Percentiles rank a stretch among this genome's conserved stretches.
These are phyloP conservation scores for Iselma pallidipennis DNA, from an alignment of 2,888 invertebrate species.

Conservation along the genomic window DNA sequence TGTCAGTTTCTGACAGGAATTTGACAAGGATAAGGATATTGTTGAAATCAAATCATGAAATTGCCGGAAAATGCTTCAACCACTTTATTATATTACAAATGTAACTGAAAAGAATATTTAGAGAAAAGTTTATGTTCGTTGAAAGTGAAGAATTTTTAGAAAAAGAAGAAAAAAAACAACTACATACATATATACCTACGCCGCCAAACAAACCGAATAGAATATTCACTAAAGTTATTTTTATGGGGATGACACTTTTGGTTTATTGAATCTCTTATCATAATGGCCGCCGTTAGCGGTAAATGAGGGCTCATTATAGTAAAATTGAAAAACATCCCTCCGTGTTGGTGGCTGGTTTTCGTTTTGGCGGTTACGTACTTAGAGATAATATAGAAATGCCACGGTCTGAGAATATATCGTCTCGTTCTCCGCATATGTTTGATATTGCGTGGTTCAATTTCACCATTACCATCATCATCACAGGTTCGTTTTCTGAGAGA, in stretches of 20 bases:
- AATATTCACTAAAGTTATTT: constrained; percentile 39
- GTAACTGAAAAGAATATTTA: background rate
- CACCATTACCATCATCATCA: too few species aligned
- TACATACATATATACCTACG: background rate
- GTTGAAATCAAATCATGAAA: background rate
- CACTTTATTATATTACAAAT: background rate
- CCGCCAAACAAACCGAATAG: constrained; percentile 25
- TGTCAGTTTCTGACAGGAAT: background rate
- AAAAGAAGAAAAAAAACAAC: constrained; percentile 26
- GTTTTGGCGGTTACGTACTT: constrained; percentile 8
- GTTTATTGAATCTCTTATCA: constrained; percentile 51
- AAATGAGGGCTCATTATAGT: constrained; percentile 51
- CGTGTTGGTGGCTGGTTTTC: constrained; percentile 29
- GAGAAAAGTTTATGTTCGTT: constrained; percentile 4
- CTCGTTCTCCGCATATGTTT: constrained; percentile 7
- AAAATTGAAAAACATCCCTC: constrained; percentile 48
- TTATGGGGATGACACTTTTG: constrained; percentile 39
- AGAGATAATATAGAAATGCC: constrained; percentile 21
- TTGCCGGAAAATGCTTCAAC: background rate
- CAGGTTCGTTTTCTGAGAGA: too few species aligned
- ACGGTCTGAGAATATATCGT: constrained; percentile 8
- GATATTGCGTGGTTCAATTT: background rate
- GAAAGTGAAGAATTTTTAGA: background rate
- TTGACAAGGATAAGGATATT: background rate
- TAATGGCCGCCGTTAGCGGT: constrained; percentile 47